A percentile compares a stretch with the other conserved stretches of the same genome.
phyloP scores from a whole-genome alignment of 2,113 vertebrate genomes.

The Puntigrus tetrazona region DNA sequence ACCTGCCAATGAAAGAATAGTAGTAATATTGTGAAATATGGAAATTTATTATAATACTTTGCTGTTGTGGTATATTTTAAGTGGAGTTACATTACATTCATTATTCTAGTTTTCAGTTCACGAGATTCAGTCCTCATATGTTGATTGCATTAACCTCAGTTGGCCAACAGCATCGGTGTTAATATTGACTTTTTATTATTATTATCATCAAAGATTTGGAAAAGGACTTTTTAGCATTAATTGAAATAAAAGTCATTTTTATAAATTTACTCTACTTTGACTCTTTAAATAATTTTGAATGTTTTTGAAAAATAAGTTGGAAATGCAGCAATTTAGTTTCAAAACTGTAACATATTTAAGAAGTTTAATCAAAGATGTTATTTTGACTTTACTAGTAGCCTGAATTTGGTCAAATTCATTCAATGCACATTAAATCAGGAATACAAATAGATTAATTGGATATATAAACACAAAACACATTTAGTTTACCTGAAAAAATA shows the following conservation, averaged over 20 bases:
- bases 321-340: too few species aligned
- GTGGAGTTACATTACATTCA: too few species aligned
- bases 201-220: neutral
- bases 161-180: too few species aligned
- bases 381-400: too few species aligned
- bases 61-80: neutral
- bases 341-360: too few species aligned
- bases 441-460: too few species aligned
- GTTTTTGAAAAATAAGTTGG: too few species aligned
- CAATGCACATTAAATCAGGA: too few species aligned
- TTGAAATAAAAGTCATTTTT: neutral
- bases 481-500: too few species aligned
- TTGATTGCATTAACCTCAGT: neutral
- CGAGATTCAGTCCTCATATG: neutral
- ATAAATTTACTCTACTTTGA: neutral
- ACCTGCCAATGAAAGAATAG: neutral
- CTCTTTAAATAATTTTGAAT: neutral
- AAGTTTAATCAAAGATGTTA: too few species aligned
- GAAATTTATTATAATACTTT: neutral
- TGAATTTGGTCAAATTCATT: too few species aligned
- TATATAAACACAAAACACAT: too few species aligned
- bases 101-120: neutral
- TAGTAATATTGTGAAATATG: neutral
- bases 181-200: neutral
- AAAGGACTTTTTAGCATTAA: neutral